Evolutionary conservation across 2,888 invertebrate species (phyloP).

Genomic region (Leptogaster cylindrica): DNA sequence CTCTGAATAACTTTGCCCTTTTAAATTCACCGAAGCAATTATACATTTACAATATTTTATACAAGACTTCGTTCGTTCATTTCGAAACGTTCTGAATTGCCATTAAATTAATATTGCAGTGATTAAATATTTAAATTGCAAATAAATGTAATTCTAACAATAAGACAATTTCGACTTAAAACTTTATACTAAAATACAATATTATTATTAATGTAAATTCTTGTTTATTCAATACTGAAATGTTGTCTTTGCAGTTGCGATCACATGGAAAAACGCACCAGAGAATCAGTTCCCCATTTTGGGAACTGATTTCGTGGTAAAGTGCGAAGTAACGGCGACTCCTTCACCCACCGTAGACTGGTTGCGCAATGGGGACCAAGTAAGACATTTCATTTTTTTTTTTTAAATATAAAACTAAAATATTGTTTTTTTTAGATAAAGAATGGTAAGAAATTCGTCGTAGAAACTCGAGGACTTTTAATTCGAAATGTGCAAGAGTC

Average conservation of each 20-base stretch:
- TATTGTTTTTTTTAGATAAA: constrained; percentile 63
- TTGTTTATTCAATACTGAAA: too few species aligned
- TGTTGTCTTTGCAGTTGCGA: constrained; percentile 69
- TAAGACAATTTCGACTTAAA: not conserved
- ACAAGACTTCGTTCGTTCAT: too few species aligned
- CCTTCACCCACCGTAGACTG: constrained; percentile 87
- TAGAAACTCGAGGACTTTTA: constrained; percentile 75
- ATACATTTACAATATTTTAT: too few species aligned
- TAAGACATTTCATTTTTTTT: constrained; percentile 55
- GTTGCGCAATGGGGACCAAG: constrained; percentile 77
- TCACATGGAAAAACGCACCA: constrained; percentile 86
- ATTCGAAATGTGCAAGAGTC: constrained; percentile 79
- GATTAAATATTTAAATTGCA: too few species aligned
- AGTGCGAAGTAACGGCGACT: constrained; percentile 84
- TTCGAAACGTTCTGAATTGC: too few species aligned
- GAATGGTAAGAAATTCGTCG: constrained; percentile 75
- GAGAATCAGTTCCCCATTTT: constrained; percentile 81
- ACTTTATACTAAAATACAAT: not conserved
- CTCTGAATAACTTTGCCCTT: too few species aligned
- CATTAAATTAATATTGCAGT: too few species aligned
- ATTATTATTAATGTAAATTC: too few species aligned
- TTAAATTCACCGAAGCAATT: too few species aligned
- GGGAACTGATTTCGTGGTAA: constrained; percentile 76
- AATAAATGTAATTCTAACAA: too few species aligned
- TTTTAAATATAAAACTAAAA: not conserved